Conservation (phyloP, 2,888 invertebrate genomes). For the Penaeus monodon region DNA sequence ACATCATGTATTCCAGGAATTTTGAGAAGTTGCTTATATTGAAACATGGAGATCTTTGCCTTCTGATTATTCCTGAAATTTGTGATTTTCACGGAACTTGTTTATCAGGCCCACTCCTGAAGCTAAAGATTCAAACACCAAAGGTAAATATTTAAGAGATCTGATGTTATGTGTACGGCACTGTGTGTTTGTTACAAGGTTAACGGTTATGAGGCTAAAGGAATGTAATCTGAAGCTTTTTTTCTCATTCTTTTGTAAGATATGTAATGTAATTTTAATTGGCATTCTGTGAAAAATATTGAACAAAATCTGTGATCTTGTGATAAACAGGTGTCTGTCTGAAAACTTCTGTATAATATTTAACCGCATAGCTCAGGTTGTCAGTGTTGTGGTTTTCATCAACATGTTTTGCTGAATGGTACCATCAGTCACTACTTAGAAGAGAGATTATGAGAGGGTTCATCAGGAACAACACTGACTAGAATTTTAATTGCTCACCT, state of each 20-base stretch:
- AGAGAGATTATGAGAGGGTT: conserved; percentile 19
- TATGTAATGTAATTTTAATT: conserved; percentile 21
- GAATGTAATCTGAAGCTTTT: conserved; percentile 3
- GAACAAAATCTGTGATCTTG: conserved; percentile 45
- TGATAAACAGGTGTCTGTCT: conserved; percentile 51
- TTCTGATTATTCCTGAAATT: not conserved
- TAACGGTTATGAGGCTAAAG: not conserved
- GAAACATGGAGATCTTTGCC: not conserved
- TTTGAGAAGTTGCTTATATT: not conserved
- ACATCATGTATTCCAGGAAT: conserved; percentile 10
- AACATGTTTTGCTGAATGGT: conserved; percentile 34
- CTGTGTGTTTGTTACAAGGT: conserved; percentile 53
- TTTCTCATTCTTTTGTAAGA: conserved; percentile 9
- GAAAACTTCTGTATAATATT: conserved; percentile 49
- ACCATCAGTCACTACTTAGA: conserved; percentile 35
- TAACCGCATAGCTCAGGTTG: conserved; percentile 56
- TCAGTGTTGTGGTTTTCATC: conserved; percentile 57
- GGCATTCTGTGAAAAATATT: not conserved
- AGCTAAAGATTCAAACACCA: conserved; percentile 56
- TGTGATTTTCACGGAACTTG: not conserved
- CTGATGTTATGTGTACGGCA: conserved; percentile 54
- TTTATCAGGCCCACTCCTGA: conserved; percentile 26
- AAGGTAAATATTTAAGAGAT: conserved; percentile 59
- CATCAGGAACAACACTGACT: conserved; percentile 43
- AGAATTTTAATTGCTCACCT: conserved; percentile 27